Base-by-base conservation (phyloP, 2,888 invertebrate species). In the Napeogenes sylphis region DNA sequence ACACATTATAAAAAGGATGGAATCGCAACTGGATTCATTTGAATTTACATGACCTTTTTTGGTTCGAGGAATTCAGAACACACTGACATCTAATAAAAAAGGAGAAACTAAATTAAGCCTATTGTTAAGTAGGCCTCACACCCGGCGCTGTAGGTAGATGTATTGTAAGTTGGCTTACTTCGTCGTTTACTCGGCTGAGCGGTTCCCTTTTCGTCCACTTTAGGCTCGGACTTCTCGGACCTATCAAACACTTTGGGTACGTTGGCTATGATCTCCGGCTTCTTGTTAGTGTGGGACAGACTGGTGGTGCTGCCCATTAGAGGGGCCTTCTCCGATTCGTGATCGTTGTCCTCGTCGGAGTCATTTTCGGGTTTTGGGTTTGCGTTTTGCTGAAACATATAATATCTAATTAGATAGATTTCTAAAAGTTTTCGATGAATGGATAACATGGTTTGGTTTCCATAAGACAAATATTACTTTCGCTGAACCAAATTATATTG, bases 241-340 rank as follows among this genome's bases (percentile, higher is more conserved):
- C n/a, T 51, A 0, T 83, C 80, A 14, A 83, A 81, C 4, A 85
- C 82, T 70, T 89, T 90, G 47, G 90, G 88, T 46, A 89, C 74
- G 57, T 90, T 88, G 58, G 87, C 78, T n/a, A 89, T 85, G 46
- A 90, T 87, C 68, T 88, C 90, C 0, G 90, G 88, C 57, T 87
- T 90, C 69, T 83, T 87, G 42, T 61, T 73, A 1, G 71, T 68
- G 45, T 79, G 79, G 0, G 79, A 67, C 4, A 89, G 74, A 66
- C 83, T 88, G 32, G 71, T 73, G 0, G 85, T 82, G 61, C 86
- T 86, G 60, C 85, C 87, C 91, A 91, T 91, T 42, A 91, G 84
- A 0, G 91, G 91, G 0, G 87, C 89, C 55, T 85, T 84, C 74
- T 91, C 91, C 2, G 90, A 90, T 0, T 88, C 87, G 32, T 84